A percentile compares a stretch with the other conserved stretches of the same genome.
Evolutionary conservation across 1,140 invertebrate genomes (phyloP).

Genomic region (Lepeophtheirus salmonis): DNA sequence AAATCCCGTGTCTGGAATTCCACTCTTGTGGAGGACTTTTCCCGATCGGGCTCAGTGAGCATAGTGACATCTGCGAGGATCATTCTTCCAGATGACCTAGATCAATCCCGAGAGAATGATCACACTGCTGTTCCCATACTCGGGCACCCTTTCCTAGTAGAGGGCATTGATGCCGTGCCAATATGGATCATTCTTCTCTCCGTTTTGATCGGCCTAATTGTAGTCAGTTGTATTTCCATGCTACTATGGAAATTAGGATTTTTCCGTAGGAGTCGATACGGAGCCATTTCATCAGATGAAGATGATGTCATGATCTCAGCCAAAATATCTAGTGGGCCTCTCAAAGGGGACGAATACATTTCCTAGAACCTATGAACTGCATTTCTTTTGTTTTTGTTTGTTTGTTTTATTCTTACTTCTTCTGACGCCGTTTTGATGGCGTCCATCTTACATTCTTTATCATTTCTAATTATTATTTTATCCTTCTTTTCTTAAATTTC

Average conservation of each 20-base stretch:
- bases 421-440: too few species aligned
- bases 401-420: too few species aligned
- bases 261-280: conserved; percentile 47
- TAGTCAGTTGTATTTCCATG: conserved; percentile 53
- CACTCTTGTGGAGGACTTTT: conserved; percentile 67
- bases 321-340: background rate
- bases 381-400: too few species aligned
- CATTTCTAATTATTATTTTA: too few species aligned
- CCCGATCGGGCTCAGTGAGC: conserved; percentile 53
- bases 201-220: conserved; percentile 50
- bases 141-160: background rate
- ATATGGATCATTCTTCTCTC: conserved; percentile 68
- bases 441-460: too few species aligned
- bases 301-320: conserved; percentile 11
- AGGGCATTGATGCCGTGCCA: conserved; percentile 55
- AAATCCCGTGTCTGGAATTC: conserved; percentile 70
- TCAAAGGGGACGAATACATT: background rate
- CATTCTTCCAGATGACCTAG: conserved; percentile 48
- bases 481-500: too few species aligned
- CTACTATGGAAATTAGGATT: conserved; percentile 66
- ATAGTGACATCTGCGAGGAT: conserved; percentile 48
- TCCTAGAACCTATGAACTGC: too few species aligned
- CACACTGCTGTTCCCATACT: conserved; percentile 26
- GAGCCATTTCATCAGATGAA: conserved; percentile 31
- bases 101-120: conserved; percentile 33